Conservation (phyloP, 2,113 vertebrate species). For the Tychaedon coryphoeus region DNA sequence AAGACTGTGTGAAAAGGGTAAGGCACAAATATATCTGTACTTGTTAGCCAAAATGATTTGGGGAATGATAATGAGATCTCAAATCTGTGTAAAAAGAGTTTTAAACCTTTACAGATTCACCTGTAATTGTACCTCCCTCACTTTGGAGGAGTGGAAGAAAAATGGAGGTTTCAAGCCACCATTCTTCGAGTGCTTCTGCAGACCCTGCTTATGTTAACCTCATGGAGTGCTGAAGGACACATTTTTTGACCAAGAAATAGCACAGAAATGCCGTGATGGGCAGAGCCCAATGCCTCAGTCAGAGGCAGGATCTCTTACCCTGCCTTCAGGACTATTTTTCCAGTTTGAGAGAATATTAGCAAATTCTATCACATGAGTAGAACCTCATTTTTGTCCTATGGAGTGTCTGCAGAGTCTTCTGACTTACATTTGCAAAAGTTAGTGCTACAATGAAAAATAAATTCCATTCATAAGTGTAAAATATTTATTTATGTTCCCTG, state of each 20-base stretch:
- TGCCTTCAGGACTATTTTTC: background rate
- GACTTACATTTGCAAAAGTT: background rate
- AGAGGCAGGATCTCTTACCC: background rate
- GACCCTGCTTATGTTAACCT: background rate
- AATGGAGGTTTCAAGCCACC: background rate
- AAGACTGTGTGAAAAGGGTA: background rate
- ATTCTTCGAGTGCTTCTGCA: background rate
- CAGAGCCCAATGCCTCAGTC: rapidly evolving
- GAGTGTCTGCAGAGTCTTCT: background rate
- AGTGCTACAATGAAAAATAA: background rate
- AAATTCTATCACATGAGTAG: background rate
- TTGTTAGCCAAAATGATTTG: background rate
- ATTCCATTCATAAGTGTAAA: background rate
- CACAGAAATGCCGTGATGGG: background rate
- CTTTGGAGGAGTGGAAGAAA: background rate
- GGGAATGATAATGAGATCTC: background rate
- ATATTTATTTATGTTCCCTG: background rate
- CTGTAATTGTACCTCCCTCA: background rate
- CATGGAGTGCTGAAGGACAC: background rate
- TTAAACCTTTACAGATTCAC: background rate
- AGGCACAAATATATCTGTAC: background rate
- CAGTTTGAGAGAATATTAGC: background rate
- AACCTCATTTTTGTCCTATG: background rate
- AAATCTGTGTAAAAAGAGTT: background rate
- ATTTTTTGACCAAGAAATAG: background rate